Conservation (phyloP, 2,797 vertebrate species). For the Mallotus villosus region DNA sequence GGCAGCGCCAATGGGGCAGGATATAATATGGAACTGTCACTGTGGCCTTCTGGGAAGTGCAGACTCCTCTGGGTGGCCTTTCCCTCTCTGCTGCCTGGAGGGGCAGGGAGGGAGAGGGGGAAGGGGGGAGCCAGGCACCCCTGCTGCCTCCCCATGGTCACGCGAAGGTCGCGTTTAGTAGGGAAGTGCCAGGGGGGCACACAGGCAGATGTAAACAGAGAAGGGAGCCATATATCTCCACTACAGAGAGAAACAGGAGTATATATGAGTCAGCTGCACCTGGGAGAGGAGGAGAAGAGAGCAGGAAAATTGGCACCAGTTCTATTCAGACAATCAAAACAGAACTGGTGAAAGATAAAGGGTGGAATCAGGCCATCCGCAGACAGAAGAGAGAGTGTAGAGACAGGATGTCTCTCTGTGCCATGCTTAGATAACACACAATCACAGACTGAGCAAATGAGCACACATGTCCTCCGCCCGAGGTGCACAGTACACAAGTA, state of each 20-base stretch:
- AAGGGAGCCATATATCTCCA: constrained; percentile 41
- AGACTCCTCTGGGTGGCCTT: constrained; percentile 77
- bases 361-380: constrained; percentile 51
- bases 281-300: constrained; percentile 36
- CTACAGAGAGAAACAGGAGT: constrained; percentile 22
- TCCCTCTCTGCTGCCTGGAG: constrained; percentile 69
- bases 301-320: constrained; percentile 10
- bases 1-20: constrained; percentile 68
- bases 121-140: constrained; percentile 60
- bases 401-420: constrained; percentile 46
- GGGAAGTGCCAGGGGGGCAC: constrained; percentile 67
- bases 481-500: constrained; percentile 1
- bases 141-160: constrained; percentile 71
- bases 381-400: constrained; percentile 12
- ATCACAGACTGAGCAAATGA: constrained; percentile 47
- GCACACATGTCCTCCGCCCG: constrained; percentile 28
- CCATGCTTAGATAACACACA: constrained; percentile 52
- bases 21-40: constrained; percentile 75
- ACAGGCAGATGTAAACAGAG: constrained; percentile 49
- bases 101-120: constrained; percentile 46
- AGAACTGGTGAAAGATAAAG: constrained; percentile 24
- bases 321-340: constrained; percentile 26
- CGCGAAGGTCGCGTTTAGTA: constrained; percentile 77
- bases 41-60: constrained; percentile 77
- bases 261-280: constrained; percentile 49